phyloP scores from a whole-genome alignment of 2,797 vertebrate species.

The Cynopterus sphinx region DNA sequence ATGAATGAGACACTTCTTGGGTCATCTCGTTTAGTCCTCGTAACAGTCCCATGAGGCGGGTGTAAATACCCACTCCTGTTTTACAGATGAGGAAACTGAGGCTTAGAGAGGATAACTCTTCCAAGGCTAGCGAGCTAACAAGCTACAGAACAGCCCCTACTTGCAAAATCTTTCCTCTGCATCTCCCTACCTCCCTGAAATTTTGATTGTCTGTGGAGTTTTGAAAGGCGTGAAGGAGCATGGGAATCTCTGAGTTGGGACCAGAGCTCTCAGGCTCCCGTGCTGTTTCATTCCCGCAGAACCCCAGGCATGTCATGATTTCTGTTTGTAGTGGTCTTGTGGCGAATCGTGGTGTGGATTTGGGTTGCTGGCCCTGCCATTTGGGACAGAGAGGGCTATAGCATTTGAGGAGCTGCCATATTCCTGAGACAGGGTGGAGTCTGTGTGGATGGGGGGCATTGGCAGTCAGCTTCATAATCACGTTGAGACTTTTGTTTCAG shows the following conservation, averaged over 20 bases:
- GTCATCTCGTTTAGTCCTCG: neutral
- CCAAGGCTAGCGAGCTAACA: neutral
- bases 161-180: neutral
- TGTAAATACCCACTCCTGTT: neutral
- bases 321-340: neutral
- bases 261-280: neutral
- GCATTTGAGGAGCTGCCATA: neutral
- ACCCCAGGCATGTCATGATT: neutral
- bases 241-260: neutral
- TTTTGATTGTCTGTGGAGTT: neutral
- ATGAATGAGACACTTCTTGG: neutral
- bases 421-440: neutral
- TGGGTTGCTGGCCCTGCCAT: neutral
- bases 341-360: neutral
- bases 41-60: neutral
- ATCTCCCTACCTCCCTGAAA: neutral
- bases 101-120: neutral
- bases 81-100: neutral
- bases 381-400: neutral
- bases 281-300: accelerated
- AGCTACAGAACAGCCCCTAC: neutral
- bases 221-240: neutral
- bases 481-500: neutral
- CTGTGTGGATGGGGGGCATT: neutral
- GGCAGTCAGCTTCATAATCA: neutral